Evolutionary conservation across 2,888 invertebrate genomes (phyloP), one percentile per base, ranked within the genome.

Genomic region (Agrilus cyanescens): DNA sequence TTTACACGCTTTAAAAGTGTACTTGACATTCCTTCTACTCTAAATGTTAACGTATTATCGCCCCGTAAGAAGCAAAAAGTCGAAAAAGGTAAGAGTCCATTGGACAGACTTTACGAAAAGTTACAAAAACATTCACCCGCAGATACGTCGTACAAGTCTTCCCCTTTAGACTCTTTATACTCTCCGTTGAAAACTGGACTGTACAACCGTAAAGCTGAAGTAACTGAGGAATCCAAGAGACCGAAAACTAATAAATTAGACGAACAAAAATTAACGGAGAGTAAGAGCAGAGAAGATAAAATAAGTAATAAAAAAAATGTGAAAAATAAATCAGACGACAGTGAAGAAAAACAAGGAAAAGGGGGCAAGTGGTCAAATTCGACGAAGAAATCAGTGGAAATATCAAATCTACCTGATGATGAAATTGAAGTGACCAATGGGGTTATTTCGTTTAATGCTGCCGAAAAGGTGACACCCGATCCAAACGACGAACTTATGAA

Each of bases 401-500:
- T 12, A 39, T 4, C n/a, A 16, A 41, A 38, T 42, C 37, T 16
- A 38, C 44, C 13, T 48, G 44, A 46, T 40, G 36, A 40, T 15
- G 39, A 40, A 15, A 36, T 30, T 16, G 13, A 20, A 32, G 40
- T 32, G 7, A 39, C 15, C 12, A 37, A 44, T 30, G 43, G 30
- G 16, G 38, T 37, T 14, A 38, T 40, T 33, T 33, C 8, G 34
- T 41, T 34, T 35, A 44, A 38, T 20, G 43, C 30, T 36, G 36
- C 15, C n/a, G 41, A 14, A 40, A 46, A 16, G 31, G 37, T 15
- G 33, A 38, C 20, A 6, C 41, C 40, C n/a, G 40, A 46, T n/a
- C 32, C 43, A 10, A 53, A 56, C 25, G 56, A 57, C 34, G 56
- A 57, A 15, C 41, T 57, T 32, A 57, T 59, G 58, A 57, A 57